phyloP scores from a whole-genome alignment of 1,140 invertebrate species.

The Metopolophium dirhodum region DNA sequence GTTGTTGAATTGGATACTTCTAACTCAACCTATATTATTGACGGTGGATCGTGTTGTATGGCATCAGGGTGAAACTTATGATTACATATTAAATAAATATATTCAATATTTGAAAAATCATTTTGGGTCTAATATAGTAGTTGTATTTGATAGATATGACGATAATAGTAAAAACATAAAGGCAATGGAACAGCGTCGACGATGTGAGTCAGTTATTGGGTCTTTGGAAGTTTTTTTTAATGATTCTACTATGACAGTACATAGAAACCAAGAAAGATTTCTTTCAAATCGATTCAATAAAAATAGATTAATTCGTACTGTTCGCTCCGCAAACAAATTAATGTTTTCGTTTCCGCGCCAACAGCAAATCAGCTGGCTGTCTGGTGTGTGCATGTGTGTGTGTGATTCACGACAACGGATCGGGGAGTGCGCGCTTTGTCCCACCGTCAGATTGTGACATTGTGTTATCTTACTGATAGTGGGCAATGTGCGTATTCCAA shows the following conservation, averaged over 20 bases:
- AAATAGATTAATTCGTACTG: neutral
- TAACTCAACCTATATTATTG: too few relatives aligned
- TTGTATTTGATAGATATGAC: conserved; percentile 60
- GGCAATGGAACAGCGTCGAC: neutral
- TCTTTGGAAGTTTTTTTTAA: neutral
- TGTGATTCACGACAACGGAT: too few relatives aligned
- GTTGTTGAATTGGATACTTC: neutral
- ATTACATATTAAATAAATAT: conserved; percentile 58
- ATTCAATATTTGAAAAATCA: conserved; percentile 58
- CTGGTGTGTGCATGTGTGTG: too few relatives aligned
- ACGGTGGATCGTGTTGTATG: conserved; percentile 60
- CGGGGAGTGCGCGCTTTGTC: too few relatives aligned
- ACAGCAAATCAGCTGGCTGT: too few relatives aligned
- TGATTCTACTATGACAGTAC: neutral
- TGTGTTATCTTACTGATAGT: too few relatives aligned
- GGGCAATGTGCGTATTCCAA: too few relatives aligned
- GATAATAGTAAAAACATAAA: neutral
- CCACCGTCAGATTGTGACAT: too few relatives aligned
- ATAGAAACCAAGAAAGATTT: neutral
- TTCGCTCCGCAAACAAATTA: too few relatives aligned
- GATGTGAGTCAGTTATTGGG: neutral
- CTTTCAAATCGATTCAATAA: neutral
- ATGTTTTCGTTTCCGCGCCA: too few relatives aligned
- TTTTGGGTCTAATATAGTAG: conserved; percentile 47
- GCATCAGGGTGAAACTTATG: conserved; percentile 56